A percentile compares a stretch with the other conserved stretches of the same genome.
phyloP scores from a whole-genome alignment of 2,888 invertebrate species.

The Harpalus rubripes region DNA sequence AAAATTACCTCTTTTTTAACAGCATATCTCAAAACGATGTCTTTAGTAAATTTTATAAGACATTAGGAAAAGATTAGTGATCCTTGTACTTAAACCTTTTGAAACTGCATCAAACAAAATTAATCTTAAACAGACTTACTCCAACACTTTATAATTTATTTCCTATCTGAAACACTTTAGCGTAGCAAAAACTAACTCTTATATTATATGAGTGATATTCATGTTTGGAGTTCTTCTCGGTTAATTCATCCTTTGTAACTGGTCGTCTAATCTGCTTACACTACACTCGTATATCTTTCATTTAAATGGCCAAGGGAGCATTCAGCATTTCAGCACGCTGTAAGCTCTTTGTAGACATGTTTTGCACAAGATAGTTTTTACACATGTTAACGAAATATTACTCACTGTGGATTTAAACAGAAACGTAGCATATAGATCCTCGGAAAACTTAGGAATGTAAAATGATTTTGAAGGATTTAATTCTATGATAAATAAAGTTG shows the following conservation, averaged over 20 bases:
- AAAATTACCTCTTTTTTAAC: no score
- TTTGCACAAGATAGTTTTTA: background rate
- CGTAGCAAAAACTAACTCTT: background rate
- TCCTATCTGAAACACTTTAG: background rate
- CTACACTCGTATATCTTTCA: background rate
- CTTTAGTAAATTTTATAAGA: no score
- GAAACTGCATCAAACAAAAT: no score
- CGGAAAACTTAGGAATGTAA: no score
- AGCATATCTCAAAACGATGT: no score
- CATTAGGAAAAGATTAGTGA: no score
- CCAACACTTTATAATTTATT: background rate
- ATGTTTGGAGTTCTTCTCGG: background rate
- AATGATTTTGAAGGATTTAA: no score
- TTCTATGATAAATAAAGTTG: no score
- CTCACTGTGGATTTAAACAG: no score
- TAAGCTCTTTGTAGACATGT: background rate
- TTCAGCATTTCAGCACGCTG: background rate
- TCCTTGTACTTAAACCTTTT: no score
- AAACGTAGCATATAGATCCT: no score
- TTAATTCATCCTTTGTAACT: background rate
- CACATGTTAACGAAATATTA: background rate
- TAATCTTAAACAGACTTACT: background rate
- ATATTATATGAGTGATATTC: background rate
- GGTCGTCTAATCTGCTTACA: constrained; percentile 2
- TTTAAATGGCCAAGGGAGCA: background rate